phyloP scores from a whole-genome alignment of 2,888 invertebrate species.

The Napeogenes sylphis region DNA sequence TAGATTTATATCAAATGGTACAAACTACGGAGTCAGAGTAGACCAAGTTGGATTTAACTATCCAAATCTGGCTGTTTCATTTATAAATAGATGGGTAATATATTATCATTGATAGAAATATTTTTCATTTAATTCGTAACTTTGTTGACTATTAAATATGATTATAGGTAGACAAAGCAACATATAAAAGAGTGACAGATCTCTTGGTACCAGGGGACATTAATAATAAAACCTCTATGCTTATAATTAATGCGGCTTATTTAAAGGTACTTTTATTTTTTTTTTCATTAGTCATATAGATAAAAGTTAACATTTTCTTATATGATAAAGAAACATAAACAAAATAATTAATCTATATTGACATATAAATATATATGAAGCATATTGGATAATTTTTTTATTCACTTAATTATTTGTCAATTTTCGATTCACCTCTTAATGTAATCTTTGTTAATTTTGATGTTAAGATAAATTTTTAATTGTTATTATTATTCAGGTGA shows the following conservation, averaged over 20 bases:
- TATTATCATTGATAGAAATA: not conserved
- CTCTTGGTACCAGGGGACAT: constrained; percentile 45
- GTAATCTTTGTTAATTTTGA: no score
- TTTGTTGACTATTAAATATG: not conserved
- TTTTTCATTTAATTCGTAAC: not conserved
- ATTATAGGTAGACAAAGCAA: constrained; percentile 42
- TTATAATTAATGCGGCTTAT: constrained; percentile 46
- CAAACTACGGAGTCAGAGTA: constrained; percentile 43
- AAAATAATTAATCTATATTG: no score
- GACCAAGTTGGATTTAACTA: constrained; percentile 46
- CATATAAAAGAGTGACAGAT: constrained; percentile 42
- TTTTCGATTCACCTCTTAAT: no score
- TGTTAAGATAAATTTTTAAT: not conserved
- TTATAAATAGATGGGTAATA: constrained; percentile 51
- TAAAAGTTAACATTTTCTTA: no score
- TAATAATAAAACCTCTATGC: constrained; percentile 41
- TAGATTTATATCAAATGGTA: constrained; percentile 37
- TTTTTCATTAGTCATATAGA: no score
- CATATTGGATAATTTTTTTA: no score
- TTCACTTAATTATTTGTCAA: no score
- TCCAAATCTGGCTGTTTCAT: constrained; percentile 38
- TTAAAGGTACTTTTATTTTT: constrained; percentile 40
- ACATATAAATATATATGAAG: no score
- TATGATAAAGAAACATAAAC: not conserved
- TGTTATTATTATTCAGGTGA: constrained; percentile 34